phyloP scores from a whole-genome alignment of 2,888 invertebrate genomes.

The Penaeus monodon region DNA sequence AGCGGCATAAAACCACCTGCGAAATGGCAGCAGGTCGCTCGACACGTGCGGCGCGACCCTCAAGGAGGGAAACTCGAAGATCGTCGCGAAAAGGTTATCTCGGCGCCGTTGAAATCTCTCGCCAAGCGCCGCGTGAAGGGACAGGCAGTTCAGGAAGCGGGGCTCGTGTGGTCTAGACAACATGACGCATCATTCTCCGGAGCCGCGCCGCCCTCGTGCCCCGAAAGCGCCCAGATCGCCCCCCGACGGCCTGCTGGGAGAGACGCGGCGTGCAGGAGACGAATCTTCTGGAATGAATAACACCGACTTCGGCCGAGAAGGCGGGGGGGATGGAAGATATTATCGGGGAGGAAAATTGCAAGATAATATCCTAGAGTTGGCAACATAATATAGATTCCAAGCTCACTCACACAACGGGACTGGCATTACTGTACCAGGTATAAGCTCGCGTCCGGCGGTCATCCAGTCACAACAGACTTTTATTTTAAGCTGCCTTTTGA shows the following conservation, averaged over 20 bases:
- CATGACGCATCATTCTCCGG: constrained; percentile 20
- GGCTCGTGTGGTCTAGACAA: constrained; percentile 1
- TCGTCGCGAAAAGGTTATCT: too few relatives aligned
- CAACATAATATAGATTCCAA: constrained; percentile 17
- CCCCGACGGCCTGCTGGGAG: background rate
- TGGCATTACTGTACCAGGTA: constrained; percentile 17
- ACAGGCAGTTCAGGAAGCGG: constrained; percentile 1
- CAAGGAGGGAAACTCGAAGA: too few relatives aligned
- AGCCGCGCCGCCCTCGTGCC: background rate
- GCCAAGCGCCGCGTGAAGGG: background rate
- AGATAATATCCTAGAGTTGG: constrained; percentile 28
- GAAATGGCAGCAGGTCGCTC: too few relatives aligned
- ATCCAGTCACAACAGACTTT: background rate
- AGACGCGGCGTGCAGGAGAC: background rate
- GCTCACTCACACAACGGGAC: constrained; percentile 34
- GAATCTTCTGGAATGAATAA: too few relatives aligned
- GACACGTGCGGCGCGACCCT: too few relatives aligned
- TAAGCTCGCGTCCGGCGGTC: too few relatives aligned
- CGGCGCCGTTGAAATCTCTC: too few relatives aligned
- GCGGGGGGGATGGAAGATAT: too few relatives aligned
- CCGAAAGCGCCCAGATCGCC: background rate
- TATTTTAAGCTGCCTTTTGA: background rate
- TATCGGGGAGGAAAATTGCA: background rate
- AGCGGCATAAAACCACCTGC: too few relatives aligned
- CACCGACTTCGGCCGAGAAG: too few relatives aligned